Base-by-base conservation (phyloP, 1,140 invertebrate species). In the Alviniconcha marisindica region DNA sequence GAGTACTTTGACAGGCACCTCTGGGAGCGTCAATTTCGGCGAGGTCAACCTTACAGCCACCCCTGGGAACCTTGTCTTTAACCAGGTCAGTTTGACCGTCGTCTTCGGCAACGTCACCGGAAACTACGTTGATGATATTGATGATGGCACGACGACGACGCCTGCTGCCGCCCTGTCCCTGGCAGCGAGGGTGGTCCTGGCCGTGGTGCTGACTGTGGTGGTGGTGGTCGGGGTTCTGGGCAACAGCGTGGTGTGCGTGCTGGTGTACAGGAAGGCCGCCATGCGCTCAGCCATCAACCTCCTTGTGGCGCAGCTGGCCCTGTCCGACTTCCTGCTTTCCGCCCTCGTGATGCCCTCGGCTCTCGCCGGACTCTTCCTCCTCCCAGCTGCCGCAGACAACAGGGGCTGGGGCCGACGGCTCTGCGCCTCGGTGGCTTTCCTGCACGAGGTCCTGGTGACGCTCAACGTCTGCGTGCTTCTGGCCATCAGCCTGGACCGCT, bases 131-230 rank as follows among this genome's bases (percentile, higher is more conserved):
- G 44, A 66, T 18, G 15, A 7, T 31, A 66, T 31, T 5, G 44
- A 48, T 48, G 44, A 66, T 18, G 15, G 5, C 63, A 66, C 63
- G 4, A 66, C 63, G 24, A 31, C 69, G 4, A 31, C 69, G 18
- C 69, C 69, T 10, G 3, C 36, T 21, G 2, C 14, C 7, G 33
- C 36, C 69, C 24, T 24, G 12, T 2, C 69, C 33, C 24, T 40
- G 69, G 63, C n/a, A 10, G 48, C 28, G 96, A 96, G 89, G 96
- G 97, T 85, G 98, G 97, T 88, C 94, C 95, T 86, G 96, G 97
- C 88, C 93, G 69, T 82, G n/a, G 38, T 87, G 4, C 60, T 88
- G 42, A 42, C 84, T 31, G 7, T 83, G n/a, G 83, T 83, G 44
- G 84, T 88, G 36, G 54, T 83, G 18, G 85, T 85, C 7, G 77